Base-by-base conservation (phyloP, 92 coral and sea anemone genomes). In the Epizoanthus rinbou region DNA sequence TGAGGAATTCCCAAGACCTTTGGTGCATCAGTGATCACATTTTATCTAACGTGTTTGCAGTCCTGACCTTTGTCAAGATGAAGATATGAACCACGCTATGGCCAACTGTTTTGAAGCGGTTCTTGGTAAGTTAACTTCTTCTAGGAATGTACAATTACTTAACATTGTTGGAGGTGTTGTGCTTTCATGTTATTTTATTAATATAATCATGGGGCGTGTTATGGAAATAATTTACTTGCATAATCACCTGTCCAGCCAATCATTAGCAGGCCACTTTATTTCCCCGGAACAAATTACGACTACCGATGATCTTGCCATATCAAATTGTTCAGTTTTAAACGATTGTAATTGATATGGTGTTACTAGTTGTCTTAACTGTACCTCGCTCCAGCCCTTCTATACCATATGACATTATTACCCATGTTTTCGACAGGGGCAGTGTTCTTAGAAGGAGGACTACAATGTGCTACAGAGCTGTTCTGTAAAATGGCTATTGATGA, bases 71-170 rank as follows among this genome's bases (percentile, higher is more conserved):
- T 96, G 99, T 64, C 80, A 88, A 74, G 93, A 94, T 66, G 99
- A 96, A 53, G 99, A 96, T 54, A 87, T 96, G 85, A 90, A 92
- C 54, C 99, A 96, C 72, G 99, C 99, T n/a, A 94, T 96, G 97
- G 99, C 99, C 4, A 96, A 96, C 74, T 96, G 99, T 79, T 90
- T 96, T 69, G 99, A 96, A 87, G 99, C 99, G 53, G 69, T 96
- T 62, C 86, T 96, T 6, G 99, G 99, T 96, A 70, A 74, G 84
- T 37, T 39, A 4, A 10, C 13, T 52, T 54, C 14, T 54, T 25
- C 57, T 41, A 21, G 56, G 13, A 9, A 9, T 45, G 4, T 22
- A 52, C 6, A 63, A 11, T 10, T 50, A 50, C 3, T 50, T 50
- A 50, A 50, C 11, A 64, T 22, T 23, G 70, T 72, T 25, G 78